These are phyloP conservation scores for Sebastes nivosus DNA, from an alignment of 2,797 vertebrate genomes.

Conservation along the genomic window DNA sequence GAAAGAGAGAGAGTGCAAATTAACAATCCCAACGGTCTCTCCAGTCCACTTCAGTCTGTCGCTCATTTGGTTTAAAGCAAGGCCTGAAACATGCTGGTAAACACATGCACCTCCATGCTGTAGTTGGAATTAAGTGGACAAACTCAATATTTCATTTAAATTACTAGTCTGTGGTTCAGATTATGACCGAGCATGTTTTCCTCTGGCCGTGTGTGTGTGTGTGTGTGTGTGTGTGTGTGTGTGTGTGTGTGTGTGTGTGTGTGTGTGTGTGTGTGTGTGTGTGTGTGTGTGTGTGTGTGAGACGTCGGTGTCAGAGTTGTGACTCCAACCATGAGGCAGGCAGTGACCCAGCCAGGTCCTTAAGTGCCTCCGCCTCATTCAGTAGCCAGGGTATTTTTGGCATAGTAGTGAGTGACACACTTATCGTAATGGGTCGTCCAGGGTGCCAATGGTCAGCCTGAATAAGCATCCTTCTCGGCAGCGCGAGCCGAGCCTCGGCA, in stretches of 20 bases:
- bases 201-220: not conserved
- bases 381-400: constrained; percentile 68
- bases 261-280: no score
- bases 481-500: constrained; percentile 11
- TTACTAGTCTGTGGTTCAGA: constrained; percentile 24
- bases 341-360: constrained; percentile 65
- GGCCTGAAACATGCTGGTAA: not conserved
- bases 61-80: constrained; percentile 1
- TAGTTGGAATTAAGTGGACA: not conserved
- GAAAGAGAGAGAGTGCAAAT: constrained; percentile 27
- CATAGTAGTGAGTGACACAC: constrained; percentile 70
- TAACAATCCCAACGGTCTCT: constrained; percentile 1
- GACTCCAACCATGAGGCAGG: constrained; percentile 56
- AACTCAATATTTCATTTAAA: not conserved
- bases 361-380: constrained; percentile 67
- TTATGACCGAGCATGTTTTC: constrained; percentile 37
- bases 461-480: constrained; percentile 57
- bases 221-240: not conserved
- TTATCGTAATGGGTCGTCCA: constrained; percentile 66
- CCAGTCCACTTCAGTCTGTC: not conserved
- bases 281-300: not conserved
- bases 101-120: not conserved
- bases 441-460: constrained; percentile 64
- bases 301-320: constrained; percentile 48
- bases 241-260: no score